Base-by-base conservation (phyloP, 2,113 vertebrate genomes). In the Nibea coibor region DNA sequence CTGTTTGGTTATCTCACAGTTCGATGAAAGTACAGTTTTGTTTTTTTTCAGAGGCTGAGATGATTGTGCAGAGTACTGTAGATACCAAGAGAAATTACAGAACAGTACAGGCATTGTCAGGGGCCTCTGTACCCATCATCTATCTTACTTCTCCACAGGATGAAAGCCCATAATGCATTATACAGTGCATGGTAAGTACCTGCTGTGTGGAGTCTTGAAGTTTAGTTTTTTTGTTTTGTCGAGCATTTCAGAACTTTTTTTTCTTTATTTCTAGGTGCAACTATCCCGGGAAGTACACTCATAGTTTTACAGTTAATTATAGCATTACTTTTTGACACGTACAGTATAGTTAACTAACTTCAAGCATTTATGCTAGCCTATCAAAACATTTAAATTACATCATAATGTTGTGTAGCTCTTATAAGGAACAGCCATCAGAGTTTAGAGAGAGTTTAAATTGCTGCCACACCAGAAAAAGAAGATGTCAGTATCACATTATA, bases 81-180 rank as follows among this genome's bases (percentile, higher is more conserved):
- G 69, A 73, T 82, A 72, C 72, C 73, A 66, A 56, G 75, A 88
- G 84, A 72, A 89, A 73, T 85, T 64, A 73, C 58, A 57, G 56
- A 80, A 59, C 35, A 81, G 77, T 48, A 12, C 6, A 78, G 76
- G 70, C 45, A 45, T 67, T 67, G 78, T 82, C 82, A 71, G 56
- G 69, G 80, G 67, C 50, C 72, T 84, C 75, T 78, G 80, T 65
- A 84, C 11, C 70, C 45, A 45, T 84, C 90, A 86, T 82, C 81
- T 68, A 62, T 90, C 84, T 82, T 64, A 12, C 76, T 68, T 78
- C 72, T 80, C 56, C 81, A 42, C 71, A 42, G 47, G 67, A 82
- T 76, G 68, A 82, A 64, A 83, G 39, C 78, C 74, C 28, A 50
- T 75, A 81, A 87, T 85, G 62, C 51, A 80, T 83, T 85, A 84